Evolutionary conservation across 2,797 vertebrate species (phyloP).

Genomic region (Ispidina lecontei): DNA sequence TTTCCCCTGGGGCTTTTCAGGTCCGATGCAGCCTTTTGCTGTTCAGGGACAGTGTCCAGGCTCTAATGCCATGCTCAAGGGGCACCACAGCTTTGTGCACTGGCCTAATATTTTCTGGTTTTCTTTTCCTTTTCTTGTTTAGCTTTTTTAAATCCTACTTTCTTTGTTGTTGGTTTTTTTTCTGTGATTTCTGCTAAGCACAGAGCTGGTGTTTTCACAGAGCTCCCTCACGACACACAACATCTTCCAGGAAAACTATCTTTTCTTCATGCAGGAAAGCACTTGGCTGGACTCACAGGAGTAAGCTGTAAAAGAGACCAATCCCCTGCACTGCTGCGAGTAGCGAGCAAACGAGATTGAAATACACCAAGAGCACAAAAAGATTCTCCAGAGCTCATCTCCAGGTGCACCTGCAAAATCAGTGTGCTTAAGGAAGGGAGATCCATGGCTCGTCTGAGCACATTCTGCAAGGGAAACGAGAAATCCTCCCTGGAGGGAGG

Average conservation of each 20-base stretch:
- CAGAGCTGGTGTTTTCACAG: background rate
- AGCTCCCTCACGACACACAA: rapidly evolving
- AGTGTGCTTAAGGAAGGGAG: background rate
- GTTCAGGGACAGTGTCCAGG: background rate
- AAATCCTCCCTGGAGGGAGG: background rate
- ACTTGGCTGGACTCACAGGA: background rate
- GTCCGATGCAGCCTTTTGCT: background rate
- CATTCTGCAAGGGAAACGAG: background rate
- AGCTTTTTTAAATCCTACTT: background rate
- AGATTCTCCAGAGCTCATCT: background rate
- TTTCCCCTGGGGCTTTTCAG: no score
- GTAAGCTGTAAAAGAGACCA: background rate
- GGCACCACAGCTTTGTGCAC: background rate
- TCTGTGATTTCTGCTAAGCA: background rate
- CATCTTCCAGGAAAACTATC: background rate
- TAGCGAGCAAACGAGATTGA: background rate
- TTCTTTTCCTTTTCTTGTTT: background rate
- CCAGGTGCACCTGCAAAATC: background rate
- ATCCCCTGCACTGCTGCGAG: background rate
- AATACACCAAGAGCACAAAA: background rate
- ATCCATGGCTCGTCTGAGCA: rapidly evolving
- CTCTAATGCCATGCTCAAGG: background rate
- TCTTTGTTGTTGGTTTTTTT: background rate
- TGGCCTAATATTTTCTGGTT: background rate
- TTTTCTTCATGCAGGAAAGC: background rate